Percentiles rank a stretch among this genome's conserved stretches.
Conservation (phyloP, 2,888 invertebrate genomes). For the Drosophila sordidula region DNA sequence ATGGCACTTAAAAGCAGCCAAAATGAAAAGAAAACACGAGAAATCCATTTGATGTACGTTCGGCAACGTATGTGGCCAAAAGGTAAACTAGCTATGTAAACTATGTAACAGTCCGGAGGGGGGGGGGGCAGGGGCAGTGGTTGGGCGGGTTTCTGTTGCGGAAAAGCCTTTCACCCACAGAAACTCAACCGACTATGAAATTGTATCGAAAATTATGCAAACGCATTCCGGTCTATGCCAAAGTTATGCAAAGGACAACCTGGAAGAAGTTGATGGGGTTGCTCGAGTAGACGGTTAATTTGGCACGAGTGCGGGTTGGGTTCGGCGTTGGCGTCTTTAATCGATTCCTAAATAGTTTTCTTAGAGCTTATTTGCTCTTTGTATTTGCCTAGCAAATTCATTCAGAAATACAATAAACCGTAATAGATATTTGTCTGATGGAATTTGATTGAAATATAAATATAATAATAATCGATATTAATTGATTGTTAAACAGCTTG, state of each 20-base stretch:
- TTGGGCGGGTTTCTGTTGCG: slow-evolving; percentile 35
- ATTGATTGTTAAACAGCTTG: no score
- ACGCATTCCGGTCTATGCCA: slow-evolving; percentile 55
- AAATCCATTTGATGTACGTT: slow-evolving; percentile 79
- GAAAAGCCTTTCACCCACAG: slow-evolving; percentile 74
- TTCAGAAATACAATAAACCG: no score
- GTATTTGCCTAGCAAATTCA: no score
- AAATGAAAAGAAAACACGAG: slow-evolving; percentile 84
- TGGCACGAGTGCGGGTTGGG: background rate
- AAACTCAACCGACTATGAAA: slow-evolving; percentile 84
- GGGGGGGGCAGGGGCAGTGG: background rate
- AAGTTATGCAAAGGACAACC: slow-evolving; percentile 81
- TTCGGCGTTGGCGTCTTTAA: slow-evolving; percentile 5
- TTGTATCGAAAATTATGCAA: slow-evolving; percentile 82
- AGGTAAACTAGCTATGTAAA: slow-evolving; percentile 75
- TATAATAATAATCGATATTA: no score
- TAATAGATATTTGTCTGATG: no score
- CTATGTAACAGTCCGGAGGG: slow-evolving; percentile 43
- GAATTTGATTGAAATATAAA: no score
- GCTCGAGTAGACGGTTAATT: slow-evolving; percentile 19
- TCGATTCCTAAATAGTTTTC: slow-evolving; percentile 22
- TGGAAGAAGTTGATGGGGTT: slow-evolving; percentile 1
- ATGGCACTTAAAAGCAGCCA: slow-evolving; percentile 79
- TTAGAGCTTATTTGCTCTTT: background rate
- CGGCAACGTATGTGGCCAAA: slow-evolving; percentile 13